A percentile compares a stretch with the other conserved stretches of the same genome.
phyloP scores from a whole-genome alignment of 2,797 vertebrate species.

The Smutsia gigantea region DNA sequence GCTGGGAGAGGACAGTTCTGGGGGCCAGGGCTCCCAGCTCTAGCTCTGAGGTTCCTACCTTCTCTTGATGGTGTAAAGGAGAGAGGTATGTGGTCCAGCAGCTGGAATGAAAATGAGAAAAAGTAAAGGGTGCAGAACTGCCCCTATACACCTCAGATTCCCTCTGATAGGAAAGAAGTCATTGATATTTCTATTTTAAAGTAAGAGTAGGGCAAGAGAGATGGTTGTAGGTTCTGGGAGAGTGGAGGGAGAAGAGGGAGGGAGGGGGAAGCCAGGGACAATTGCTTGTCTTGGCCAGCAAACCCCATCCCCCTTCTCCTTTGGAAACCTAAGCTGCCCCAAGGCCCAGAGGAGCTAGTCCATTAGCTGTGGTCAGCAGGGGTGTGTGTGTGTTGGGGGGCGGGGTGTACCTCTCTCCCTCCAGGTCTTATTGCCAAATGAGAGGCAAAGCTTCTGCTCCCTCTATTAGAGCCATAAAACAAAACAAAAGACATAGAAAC shows the following conservation, averaged over 20 bases:
- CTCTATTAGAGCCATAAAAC: background rate
- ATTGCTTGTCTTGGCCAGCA: slow-evolving; percentile 39
- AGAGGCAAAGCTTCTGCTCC: slow-evolving; percentile 51
- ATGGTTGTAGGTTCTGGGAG: slow-evolving; percentile 12
- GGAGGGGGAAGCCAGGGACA: slow-evolving; percentile 29
- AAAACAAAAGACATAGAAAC: slow-evolving; percentile 19
- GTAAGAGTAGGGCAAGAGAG: background rate
- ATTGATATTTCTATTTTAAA: slow-evolving; percentile 70
- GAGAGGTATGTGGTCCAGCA: background rate
- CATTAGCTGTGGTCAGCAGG: slow-evolving; percentile 68
- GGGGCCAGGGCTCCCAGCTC: background rate
- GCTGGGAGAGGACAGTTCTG: background rate
- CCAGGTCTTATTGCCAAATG: slow-evolving; percentile 62
- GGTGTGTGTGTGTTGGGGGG: background rate
- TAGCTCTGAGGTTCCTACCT: slow-evolving; percentile 3
- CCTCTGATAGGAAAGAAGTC: slow-evolving; percentile 48
- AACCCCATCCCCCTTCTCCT: slow-evolving; percentile 26
- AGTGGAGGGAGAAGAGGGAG: background rate
- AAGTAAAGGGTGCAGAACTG: background rate
- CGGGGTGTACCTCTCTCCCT: background rate
- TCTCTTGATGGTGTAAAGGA: background rate
- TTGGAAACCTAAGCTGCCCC: slow-evolving; percentile 78
- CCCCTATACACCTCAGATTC: background rate
- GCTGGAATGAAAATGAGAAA: slow-evolving; percentile 2
- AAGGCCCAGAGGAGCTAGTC: slow-evolving; percentile 70